Evolutionary conservation across 2,888 invertebrate genomes (phyloP).

Genomic region (Eupsilia transversa): DNA sequence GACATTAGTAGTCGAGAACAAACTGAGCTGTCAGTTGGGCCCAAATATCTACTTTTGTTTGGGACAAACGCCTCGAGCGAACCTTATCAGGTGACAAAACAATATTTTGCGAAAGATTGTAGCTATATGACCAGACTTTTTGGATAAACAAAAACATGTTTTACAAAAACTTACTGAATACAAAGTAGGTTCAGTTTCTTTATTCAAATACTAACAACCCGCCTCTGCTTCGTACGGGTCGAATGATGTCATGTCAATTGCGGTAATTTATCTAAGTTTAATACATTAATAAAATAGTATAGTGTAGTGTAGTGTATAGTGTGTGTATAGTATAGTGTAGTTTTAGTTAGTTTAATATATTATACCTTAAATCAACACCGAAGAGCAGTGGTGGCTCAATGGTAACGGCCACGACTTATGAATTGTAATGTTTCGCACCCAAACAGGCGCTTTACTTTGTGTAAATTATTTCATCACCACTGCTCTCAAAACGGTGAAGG

Average conservation of each 20-base stretch:
- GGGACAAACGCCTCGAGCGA: conserved; percentile 64
- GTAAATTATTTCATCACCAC: no score
- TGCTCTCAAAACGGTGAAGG: no score
- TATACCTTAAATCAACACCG: no score
- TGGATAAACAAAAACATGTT: conserved; percentile 1
- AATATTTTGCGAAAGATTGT: conserved; percentile 31
- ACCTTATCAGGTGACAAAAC: conserved; percentile 42
- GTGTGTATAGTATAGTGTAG: no score
- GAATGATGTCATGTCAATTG: not conserved
- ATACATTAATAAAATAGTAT: no score
- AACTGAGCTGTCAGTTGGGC: conserved; percentile 70
- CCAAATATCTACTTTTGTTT: conserved; percentile 73
- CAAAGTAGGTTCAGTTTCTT: conserved; percentile 10
- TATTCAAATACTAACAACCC: not conserved
- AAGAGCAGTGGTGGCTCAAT: no score
- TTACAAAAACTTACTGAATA: conserved; percentile 9
- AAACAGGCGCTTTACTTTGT: no score
- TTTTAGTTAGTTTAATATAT: no score
- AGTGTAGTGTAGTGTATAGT: no score
- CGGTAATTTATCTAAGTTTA: not conserved
- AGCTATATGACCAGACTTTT: not conserved
- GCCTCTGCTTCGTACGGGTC: not conserved
- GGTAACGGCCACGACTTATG: no score
- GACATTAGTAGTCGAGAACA: conserved; percentile 79
- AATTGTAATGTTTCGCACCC: no score